Conservation (phyloP, 2,888 invertebrate species). For the Microplitis deprimator region DNA sequence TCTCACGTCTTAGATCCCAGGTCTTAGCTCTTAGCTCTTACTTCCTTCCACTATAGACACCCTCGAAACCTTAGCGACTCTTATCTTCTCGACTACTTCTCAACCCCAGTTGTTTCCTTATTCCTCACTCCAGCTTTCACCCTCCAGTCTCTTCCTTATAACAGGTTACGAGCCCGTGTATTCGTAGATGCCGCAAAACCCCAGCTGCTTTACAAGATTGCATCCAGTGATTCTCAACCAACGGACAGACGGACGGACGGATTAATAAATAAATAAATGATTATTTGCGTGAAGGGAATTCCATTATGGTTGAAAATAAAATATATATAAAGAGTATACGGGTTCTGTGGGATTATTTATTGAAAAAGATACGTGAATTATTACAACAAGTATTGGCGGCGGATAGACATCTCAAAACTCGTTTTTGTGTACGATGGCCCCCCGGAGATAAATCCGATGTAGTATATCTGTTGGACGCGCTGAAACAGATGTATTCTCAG, state of each 20-base stretch:
- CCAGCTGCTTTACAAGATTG: conserved; percentile 69
- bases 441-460: conserved; percentile 8
- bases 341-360: conserved; percentile 14
- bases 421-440: conserved; percentile 1
- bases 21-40: conserved; percentile 25
- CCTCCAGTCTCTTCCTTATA: conserved; percentile 38
- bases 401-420: conserved; percentile 20
- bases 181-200: conserved; percentile 66
- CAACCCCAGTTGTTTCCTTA: conserved; percentile 52
- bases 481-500: conserved; percentile 20
- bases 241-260: conserved; percentile 30
- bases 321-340: not conserved
- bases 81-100: conserved; percentile 32
- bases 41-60: conserved; percentile 30
- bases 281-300: not conserved
- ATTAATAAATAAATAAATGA: not conserved
- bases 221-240: conserved; percentile 66
- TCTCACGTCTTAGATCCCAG: conserved; percentile 34
- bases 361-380: not conserved
- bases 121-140: conserved; percentile 51
- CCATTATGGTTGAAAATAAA: not conserved
- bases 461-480: conserved; percentile 18
- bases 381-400: not conserved
- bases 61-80: conserved; percentile 24
- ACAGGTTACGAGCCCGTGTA: conserved; percentile 64